Conservation (phyloP, 2,888 invertebrate genomes). For the Plutella xylostella region DNA sequence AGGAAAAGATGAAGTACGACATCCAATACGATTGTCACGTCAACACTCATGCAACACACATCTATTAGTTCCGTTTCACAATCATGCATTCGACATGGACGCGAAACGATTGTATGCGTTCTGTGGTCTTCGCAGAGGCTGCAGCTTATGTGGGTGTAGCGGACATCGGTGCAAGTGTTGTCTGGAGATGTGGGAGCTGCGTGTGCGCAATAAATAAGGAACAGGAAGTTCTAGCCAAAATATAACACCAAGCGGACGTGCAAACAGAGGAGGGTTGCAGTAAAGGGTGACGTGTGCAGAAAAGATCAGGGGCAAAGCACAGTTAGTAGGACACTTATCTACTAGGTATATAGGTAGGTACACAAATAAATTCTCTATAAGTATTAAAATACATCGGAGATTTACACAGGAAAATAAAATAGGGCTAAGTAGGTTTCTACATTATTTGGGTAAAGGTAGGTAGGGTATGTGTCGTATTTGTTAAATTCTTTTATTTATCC, state of each 20-base stretch:
- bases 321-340: too few relatives aligned
- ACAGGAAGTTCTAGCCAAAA: conserved; percentile 18
- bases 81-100: conserved; percentile 42
- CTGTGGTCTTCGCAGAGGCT: neutral
- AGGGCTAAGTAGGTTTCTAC: neutral
- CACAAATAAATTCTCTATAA: too few relatives aligned
- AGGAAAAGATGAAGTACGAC: conserved; percentile 63
- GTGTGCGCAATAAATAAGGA: conserved; percentile 32
- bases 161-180: conserved; percentile 48
- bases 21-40: conserved; percentile 53
- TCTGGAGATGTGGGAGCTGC: conserved; percentile 49
- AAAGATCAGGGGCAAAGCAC: neutral
- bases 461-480: too few relatives aligned
- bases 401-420: too few relatives aligned
- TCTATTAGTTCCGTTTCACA: conserved; percentile 56
- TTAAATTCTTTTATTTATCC: too few relatives aligned
- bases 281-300: neutral
- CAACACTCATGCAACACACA: conserved; percentile 69
- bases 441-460: too few relatives aligned
- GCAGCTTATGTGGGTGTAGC: neutral
- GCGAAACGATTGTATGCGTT: neutral
- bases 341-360: too few relatives aligned
- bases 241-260: conserved; percentile 49
- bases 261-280: conserved; percentile 41
- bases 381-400: too few relatives aligned